Conservation (phyloP, 1,140 invertebrate genomes). For the Aphelenchoides fujianensis region DNA sequence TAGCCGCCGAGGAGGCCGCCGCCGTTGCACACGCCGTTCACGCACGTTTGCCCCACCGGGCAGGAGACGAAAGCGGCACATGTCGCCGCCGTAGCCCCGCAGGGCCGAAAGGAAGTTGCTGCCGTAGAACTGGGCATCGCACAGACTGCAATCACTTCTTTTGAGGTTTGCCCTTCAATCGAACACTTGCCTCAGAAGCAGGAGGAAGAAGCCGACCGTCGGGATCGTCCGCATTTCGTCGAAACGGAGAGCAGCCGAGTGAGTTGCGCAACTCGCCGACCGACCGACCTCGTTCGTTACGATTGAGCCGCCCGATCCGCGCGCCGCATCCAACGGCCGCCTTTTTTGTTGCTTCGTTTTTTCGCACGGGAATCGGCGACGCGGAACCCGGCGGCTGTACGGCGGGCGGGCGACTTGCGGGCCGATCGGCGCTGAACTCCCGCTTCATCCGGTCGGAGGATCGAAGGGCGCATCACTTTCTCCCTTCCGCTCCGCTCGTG, state of each 20-base stretch:
- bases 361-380: neutral
- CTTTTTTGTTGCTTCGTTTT: conserved; percentile 3
- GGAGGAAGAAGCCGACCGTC: neutral
- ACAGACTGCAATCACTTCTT: too few species aligned
- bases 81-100: conserved; percentile 53
- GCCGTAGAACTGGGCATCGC: conserved; percentile 42
- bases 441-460: too few species aligned
- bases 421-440: too few species aligned
- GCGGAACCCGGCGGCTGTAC: too few species aligned
- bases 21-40: conserved; percentile 53
- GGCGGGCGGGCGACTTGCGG: too few species aligned
- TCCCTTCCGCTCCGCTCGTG: too few species aligned
- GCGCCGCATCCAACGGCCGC: neutral
- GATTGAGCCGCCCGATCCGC: too few species aligned
- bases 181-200: neutral
- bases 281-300: neutral
- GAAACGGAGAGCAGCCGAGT: neutral
- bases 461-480: too few species aligned
- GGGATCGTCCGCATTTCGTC: neutral
- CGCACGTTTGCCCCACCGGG: conserved; percentile 58
- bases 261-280: neutral
- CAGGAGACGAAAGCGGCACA: conserved; percentile 60
- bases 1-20: conserved; percentile 16
- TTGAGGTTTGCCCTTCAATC: too few species aligned
- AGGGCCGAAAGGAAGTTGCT: conserved; percentile 56